Base-by-base conservation (phyloP, 2,888 invertebrate genomes). In the Bombylius discolor region DNA sequence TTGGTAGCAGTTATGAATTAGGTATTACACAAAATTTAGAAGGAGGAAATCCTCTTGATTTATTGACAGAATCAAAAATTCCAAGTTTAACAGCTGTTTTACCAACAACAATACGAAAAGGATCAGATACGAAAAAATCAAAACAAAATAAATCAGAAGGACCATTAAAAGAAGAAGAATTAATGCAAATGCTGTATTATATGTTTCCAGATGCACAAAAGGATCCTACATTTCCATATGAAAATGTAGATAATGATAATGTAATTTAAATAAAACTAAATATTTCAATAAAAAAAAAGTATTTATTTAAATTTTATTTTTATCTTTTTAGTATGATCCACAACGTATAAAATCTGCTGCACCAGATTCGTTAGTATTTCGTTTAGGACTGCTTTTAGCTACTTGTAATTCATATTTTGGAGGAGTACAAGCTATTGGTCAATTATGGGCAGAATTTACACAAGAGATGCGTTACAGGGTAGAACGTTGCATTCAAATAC, bases 401-500 rank as follows among this genome's bases (percentile, higher is more conserved):
- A 84, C 87, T 57, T 79, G 87, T 49, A 77, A 84, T 53, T 82
- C 86, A 61, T 85, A 84, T 46, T 82, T 88, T 31, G 90, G 90
- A 2, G 84, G 90, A 6, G 78, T 84, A 0, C 73, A 74, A 50
- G 85, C 87, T 52, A 78, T 94, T 55, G 89, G 91, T 0, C 93
- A 96, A 67, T 70, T 97, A 13, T 98, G 97, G 97, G 88, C 90
- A 65, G 94, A 95, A 70, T 89, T 98, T 68, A 82, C 88, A 1
- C 84, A 92, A 64, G 93, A 95, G 71, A 80, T 98, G 70, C 81
- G 95, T 60, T 88, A 87, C 67, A 78, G 94, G 36, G 94, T 94
- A 89, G 95, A 97, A 65, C 84, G 84, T 65, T 80, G 81, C 53
- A 79, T 86, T 59, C 68, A 77, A 45, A 81, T 95, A 62, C 87